Evolutionary conservation across 2,797 vertebrate genomes (phyloP).

Genomic region (Macropodus opercularis): DNA sequence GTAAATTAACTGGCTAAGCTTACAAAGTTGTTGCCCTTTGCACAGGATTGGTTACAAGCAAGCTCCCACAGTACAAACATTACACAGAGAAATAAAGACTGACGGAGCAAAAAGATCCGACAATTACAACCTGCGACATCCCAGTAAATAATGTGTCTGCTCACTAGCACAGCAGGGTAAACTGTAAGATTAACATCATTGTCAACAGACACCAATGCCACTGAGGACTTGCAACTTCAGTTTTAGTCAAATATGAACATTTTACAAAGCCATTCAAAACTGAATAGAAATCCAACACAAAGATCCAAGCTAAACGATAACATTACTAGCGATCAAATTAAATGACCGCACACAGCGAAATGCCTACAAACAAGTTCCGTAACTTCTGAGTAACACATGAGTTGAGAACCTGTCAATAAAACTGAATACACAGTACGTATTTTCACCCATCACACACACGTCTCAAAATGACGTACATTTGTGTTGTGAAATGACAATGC

Average conservation of each 20-base stretch:
- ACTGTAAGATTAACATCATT: not conserved
- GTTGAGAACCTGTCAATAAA: slow-evolving; percentile 53
- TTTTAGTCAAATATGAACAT: slow-evolving; percentile 1
- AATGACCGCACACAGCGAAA: slow-evolving; percentile 50
- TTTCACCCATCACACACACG: slow-evolving; percentile 21
- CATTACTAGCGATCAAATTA: slow-evolving; percentile 12
- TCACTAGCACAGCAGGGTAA: slow-evolving; percentile 10
- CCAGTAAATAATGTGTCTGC: not conserved
- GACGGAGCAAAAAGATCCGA: slow-evolving; percentile 7
- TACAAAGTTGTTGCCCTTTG: slow-evolving; percentile 34
- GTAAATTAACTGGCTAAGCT: slow-evolving; percentile 44
- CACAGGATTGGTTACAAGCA: not conserved
- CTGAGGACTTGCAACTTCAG: not conserved
- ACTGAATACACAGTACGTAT: slow-evolving; percentile 29
- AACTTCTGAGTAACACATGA: slow-evolving; percentile 80
- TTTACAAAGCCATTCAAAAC: no score
- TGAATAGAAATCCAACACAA: slow-evolving; percentile 24
- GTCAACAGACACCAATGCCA: not conserved
- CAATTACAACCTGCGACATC: slow-evolving; percentile 14
- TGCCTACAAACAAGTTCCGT: slow-evolving; percentile 47
- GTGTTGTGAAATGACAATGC: slow-evolving; percentile 25
- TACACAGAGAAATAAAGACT: slow-evolving; percentile 37
- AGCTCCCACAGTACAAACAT: slow-evolving; percentile 47
- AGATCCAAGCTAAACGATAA: slow-evolving; percentile 31
- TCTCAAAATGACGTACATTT: slow-evolving; percentile 1